Evolutionary conservation across 2,113 vertebrate genomes (phyloP).

Genomic region (Periophthalmodon schlosseri): DNA sequence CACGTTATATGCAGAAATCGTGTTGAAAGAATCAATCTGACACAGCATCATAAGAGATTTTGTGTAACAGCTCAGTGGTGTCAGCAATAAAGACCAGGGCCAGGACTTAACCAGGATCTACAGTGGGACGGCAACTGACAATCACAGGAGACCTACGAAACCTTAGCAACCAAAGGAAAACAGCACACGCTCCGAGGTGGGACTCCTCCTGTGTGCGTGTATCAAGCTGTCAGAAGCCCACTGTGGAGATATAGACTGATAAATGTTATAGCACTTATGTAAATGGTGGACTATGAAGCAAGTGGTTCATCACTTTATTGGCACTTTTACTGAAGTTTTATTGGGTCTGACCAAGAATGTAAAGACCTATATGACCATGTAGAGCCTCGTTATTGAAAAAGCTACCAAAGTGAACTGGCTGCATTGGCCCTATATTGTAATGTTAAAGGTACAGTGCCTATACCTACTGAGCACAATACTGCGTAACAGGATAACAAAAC

Average conservation of each 20-base stretch:
- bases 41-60: constrained; percentile 30
- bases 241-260: constrained; percentile 26
- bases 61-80: constrained; percentile 39
- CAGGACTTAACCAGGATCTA: constrained; percentile 43
- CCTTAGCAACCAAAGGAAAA: constrained; percentile 50
- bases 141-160: constrained; percentile 48
- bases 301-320: constrained; percentile 61
- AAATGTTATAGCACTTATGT: constrained; percentile 22
- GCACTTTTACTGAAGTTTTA: constrained; percentile 43
- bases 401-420: neutral
- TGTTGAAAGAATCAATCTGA: constrained; percentile 6
- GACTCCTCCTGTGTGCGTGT: constrained; percentile 24
- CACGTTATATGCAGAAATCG: neutral
- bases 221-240: constrained; percentile 41
- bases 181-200: constrained; percentile 30
- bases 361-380: constrained; percentile 49
- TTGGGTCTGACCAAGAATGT: constrained; percentile 30
- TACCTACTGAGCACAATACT: too few species aligned
- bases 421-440: too few species aligned
- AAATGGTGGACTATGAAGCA: constrained; percentile 24
- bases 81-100: constrained; percentile 40
- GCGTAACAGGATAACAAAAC: too few species aligned
- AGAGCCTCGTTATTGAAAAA: constrained; percentile 23
- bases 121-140: constrained; percentile 49
- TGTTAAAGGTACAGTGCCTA: too few species aligned